Conservation (phyloP, 92 coral and sea anemone genomes). For the Porites divaricata region DNA sequence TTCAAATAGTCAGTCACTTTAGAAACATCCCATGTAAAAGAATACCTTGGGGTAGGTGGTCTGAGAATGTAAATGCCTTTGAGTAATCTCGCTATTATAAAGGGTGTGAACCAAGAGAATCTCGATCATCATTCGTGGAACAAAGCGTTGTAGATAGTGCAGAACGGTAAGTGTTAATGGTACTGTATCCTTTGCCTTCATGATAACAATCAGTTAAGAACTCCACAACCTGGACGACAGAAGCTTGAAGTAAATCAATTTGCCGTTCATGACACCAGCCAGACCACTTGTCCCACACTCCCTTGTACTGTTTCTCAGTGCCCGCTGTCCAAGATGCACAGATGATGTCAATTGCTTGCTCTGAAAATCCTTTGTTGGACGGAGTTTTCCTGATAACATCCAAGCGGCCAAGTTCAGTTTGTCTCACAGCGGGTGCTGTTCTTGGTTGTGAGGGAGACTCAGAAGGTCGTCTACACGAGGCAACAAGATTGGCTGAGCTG, state of each 20-base stretch:
- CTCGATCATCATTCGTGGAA: not conserved
- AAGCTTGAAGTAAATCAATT: constrained; percentile 45
- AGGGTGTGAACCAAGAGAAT: not conserved
- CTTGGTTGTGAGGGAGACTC: constrained; percentile 23
- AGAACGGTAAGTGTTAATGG: constrained; percentile 48
- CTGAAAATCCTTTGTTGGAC: too few relatives aligned
- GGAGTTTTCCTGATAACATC: too few relatives aligned
- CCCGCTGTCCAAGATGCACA: too few relatives aligned
- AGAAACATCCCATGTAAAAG: too few relatives aligned
- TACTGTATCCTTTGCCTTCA: constrained; percentile 49
- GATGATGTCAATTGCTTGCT: too few relatives aligned
- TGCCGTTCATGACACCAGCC: constrained; percentile 52
- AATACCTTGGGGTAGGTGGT: constrained; percentile 45
- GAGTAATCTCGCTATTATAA: too few relatives aligned
- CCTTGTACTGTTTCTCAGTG: too few relatives aligned
- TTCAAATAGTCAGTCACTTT: too few relatives aligned
- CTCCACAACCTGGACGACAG: not conserved
- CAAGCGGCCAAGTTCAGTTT: constrained; percentile 1
- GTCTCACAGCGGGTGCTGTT: constrained; percentile 37
- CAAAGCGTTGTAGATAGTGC: not conserved
- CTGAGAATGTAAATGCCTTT: constrained; percentile 42
- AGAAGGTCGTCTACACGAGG: constrained; percentile 26
- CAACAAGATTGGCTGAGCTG: constrained; percentile 41
- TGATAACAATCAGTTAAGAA: constrained; percentile 23
- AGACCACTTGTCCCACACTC: constrained; percentile 9